Evolutionary conservation across 2,113 vertebrate genomes (phyloP), one percentile per base, ranked within the genome.

Genomic region (Prinia subflava): DNA sequence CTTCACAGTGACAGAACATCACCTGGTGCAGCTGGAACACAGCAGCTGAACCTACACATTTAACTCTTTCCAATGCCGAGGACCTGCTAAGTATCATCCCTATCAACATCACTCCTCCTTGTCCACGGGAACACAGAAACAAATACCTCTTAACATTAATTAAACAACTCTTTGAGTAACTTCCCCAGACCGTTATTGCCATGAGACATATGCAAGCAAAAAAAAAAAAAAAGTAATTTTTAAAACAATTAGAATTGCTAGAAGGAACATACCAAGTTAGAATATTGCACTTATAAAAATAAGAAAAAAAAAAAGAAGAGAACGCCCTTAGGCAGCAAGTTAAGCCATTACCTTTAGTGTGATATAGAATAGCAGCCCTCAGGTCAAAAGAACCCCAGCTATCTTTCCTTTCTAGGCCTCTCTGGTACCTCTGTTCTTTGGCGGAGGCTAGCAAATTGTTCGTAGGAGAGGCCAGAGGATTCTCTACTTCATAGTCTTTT

Each of bases 281-380:
- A n/a, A 67, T 57, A 93, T 6, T 35, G 70, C 42, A 88, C 17
- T 92, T 42, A 30, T 39, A 41, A 67, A 39, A 37, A 42, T 5
- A 47, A 57, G 0, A 3, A 44, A 17, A 28, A 13, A 56, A 15
- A 44, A 65, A 16, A 47, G 0, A 41, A 92, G 24, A 96, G 56
- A 74, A 64, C 1, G 76, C 92, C 87, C n/a, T 96, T 79, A 93
- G 67, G 60, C 95, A 97, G 95, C 53, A 95, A 96, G 83, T 62
- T 5, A 84, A 97, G 33, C 55, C 86, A 71, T 99, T 99, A 99
- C 99, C 99, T 99, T 99, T 99, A 99, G 98, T 99, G 98, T 99
- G 99, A 99, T 99, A 99, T 97, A 98, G 97, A 98, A 99, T 98
- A 98, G 99, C 99, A 98, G 99, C 99, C 98, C 98, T 99, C 97